Percentiles rank a stretch among this genome's conserved stretches.
These are phyloP conservation scores for Mirounga angustirostris DNA, from an alignment of 2,113 vertebrate genomes.

Conservation along the genomic window DNA sequence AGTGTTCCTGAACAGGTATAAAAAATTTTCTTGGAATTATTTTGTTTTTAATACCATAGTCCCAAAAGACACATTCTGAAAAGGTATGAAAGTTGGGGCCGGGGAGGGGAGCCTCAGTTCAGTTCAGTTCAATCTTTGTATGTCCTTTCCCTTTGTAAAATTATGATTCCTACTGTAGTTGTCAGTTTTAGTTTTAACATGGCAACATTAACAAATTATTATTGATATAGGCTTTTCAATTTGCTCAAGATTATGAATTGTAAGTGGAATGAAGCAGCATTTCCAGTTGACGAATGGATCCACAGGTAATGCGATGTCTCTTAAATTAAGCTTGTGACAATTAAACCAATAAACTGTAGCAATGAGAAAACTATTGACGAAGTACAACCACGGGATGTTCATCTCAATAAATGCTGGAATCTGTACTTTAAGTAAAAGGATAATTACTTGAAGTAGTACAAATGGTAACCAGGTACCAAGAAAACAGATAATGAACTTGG, in stretches of 20 bases:
- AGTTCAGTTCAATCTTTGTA: not conserved
- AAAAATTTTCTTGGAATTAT: constrained; percentile 1
- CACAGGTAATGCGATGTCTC: constrained; percentile 77
- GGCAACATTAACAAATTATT: constrained; percentile 82
- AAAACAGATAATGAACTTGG: constrained; percentile 86
- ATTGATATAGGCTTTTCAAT: constrained; percentile 76
- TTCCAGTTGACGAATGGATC: constrained; percentile 93
- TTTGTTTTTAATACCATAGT: not conserved
- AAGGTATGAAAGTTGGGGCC: not conserved
- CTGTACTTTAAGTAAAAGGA: constrained; percentile 84
- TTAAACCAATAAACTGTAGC: constrained; percentile 87
- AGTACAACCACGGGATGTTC: constrained; percentile 92
- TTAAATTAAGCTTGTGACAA: constrained; percentile 74
- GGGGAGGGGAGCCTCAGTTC: not conserved
- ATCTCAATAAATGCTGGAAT: constrained; percentile 92
- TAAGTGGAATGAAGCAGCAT: constrained; percentile 88
- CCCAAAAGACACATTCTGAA: not conserved
- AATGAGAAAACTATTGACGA: constrained; percentile 93
- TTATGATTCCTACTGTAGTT: not conserved
- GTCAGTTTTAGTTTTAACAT: not conserved
- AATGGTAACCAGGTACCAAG: constrained; percentile 91
- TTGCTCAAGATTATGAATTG: constrained; percentile 77
- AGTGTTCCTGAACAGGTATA: constrained; percentile 27
- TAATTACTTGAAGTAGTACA: constrained; percentile 85
- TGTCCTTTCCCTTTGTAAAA: not conserved